Evolutionary conservation across 1,140 invertebrate species (phyloP).

Genomic region (Drosophila tsacasi): DNA sequence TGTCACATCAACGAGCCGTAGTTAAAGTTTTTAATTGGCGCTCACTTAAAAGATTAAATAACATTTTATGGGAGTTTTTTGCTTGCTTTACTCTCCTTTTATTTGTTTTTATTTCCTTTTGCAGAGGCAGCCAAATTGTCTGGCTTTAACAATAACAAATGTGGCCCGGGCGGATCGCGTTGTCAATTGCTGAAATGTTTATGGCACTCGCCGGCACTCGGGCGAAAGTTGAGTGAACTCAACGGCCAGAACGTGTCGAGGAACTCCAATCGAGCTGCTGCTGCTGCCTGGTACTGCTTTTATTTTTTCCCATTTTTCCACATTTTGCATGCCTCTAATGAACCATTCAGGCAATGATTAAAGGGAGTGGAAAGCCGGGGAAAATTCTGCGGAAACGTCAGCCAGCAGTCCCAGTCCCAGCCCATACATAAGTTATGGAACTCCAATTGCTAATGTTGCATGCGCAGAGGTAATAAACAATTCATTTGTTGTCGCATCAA

Average conservation of each 20-base stretch:
- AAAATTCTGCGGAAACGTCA: conserved; percentile 63
- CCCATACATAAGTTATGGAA: conserved; percentile 48
- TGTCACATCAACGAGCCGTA: conserved; percentile 20
- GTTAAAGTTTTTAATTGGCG: conserved; percentile 46
- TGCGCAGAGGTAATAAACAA: conserved; percentile 64
- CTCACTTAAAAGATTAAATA: conserved; percentile 54
- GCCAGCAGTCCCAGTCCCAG: conserved; percentile 21
- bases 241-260: conserved; percentile 45
- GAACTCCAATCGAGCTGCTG: conserved; percentile 40
- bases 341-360: conserved; percentile 57
- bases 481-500: conserved; percentile 72
- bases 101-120: conserved; percentile 16
- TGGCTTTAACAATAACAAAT: conserved; percentile 48
- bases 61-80: conserved; percentile 29
- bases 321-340: conserved; percentile 76
- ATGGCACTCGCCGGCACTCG: conserved; percentile 12
- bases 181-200: conserved; percentile 52
- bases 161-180: conserved; percentile 5
- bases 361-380: conserved; percentile 12
- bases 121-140: conserved; percentile 48
- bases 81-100: conserved; percentile 4
- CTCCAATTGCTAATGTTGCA: conserved; percentile 58
- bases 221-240: conserved; percentile 45
- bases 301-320: conserved; percentile 63
- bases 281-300: conserved; percentile 15